Evolutionary conservation across 2,888 invertebrate species (phyloP), one percentile per base, ranked within the genome.

Genomic region (Eulithis prunata): DNA sequence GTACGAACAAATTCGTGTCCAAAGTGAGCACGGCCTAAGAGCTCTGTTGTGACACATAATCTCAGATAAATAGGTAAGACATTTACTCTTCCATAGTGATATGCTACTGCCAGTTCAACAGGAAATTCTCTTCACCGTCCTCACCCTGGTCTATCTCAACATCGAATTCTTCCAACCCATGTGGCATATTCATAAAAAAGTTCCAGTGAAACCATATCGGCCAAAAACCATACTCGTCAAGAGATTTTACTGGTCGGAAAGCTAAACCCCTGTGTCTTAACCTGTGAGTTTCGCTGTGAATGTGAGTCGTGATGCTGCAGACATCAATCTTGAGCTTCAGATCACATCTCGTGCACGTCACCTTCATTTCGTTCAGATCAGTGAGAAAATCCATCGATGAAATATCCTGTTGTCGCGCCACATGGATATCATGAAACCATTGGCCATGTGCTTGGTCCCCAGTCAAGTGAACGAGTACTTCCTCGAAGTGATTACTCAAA

Each of bases 271-370:
- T 57, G 10, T 36, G 14, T 13, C 57, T 32, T 4, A n/a, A 11
- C 32, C 57, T 46, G 13, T 57, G 57, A 14, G 57, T 2, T 13
- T 57, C 57, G 13, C 57, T 46, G 5, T 57, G 57, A 3, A 57
- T 47, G 13, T 57, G 57, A 8, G 47, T 32, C 3, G 13, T 8
- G 13, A 57, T 47, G 13, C 11, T 57, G 11, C 32, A 4, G n/a
- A 1, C 10, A 2, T 57, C 57, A 3, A n/a, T 3, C n/a, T 10
- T 47, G n/a, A 57, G 13, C 6, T 36, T 32, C 6, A 47, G 13
- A 36, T 57, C 57, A 36, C 57, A 57, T 28, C 57, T 32, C 10
- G 10, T 13, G 46, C 57, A 57, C 3, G 1, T 14, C 4, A 28
- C 47, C 28, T 6, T 47, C 7, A 46, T 6, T 46, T 57, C 57